Conservation (phyloP, 2,797 vertebrate species). For the Leptodactylus fallax region DNA sequence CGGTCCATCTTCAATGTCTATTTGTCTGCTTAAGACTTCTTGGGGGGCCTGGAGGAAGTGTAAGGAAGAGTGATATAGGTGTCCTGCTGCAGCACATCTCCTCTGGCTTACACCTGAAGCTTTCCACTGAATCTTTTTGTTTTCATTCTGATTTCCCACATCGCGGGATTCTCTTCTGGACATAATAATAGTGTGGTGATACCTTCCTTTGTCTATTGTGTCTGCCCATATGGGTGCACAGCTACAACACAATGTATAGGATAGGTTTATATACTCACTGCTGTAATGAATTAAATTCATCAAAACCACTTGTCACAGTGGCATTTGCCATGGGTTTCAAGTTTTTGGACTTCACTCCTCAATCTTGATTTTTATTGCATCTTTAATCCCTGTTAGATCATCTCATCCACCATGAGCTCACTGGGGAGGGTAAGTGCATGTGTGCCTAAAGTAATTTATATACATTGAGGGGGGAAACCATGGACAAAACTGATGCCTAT, state of each 20-base stretch:
- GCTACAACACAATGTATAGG: background rate
- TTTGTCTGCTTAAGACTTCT: slow-evolving; percentile 26
- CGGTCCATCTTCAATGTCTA: slow-evolving; percentile 17
- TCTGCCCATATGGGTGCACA: background rate
- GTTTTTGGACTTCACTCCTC: background rate
- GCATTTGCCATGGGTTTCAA: background rate
- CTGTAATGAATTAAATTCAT: background rate
- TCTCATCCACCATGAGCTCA: no score
- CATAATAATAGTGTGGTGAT: background rate
- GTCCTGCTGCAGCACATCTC: slow-evolving; percentile 10
- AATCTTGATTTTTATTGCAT: background rate
- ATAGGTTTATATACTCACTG: background rate
- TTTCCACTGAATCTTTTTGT: background rate
- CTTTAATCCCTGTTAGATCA: background rate
- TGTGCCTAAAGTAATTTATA: no score
- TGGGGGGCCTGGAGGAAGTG: slow-evolving; percentile 18
- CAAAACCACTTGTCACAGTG: background rate
- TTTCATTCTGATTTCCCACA: background rate
- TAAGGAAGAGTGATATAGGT: background rate
- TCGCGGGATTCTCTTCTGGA: background rate
- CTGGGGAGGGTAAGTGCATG: no score
- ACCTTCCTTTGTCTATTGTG: background rate
- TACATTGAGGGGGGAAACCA: no score
- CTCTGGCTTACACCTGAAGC: background rate
- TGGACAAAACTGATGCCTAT: no score